phyloP scores from a whole-genome alignment of 2,888 invertebrate species.

The Folsomia candida region DNA sequence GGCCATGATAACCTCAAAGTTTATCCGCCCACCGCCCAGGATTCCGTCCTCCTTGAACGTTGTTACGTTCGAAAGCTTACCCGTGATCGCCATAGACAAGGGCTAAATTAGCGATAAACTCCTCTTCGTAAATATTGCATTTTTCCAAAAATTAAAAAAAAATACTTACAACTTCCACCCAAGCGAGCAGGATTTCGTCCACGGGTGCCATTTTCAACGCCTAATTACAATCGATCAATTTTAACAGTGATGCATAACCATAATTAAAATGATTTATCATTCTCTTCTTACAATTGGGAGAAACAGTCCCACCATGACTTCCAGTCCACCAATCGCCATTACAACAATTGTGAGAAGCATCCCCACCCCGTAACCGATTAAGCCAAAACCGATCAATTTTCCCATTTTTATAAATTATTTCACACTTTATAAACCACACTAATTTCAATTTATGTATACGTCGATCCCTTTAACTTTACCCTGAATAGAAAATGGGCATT shows the following conservation, averaged over 20 bases:
- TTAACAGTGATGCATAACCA: neutral
- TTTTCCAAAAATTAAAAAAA: neutral
- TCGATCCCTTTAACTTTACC: no score
- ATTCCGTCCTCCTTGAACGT: constrained; percentile 25
- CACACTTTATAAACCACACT: neutral
- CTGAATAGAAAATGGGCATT: no score
- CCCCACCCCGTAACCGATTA: constrained; percentile 25
- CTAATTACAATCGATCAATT: constrained; percentile 3
- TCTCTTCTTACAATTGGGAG: constrained; percentile 28
- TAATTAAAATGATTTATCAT: neutral
- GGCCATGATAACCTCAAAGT: constrained; percentile 26
- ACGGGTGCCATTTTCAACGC: constrained; percentile 27
- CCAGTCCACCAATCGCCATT: constrained; percentile 33
- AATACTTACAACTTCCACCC: constrained; percentile 33
- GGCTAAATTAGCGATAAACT: no score
- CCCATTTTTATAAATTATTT: constrained; percentile 28
- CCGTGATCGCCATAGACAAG: constrained; percentile 28
- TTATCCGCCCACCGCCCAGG: constrained; percentile 27
- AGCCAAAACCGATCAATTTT: constrained; percentile 20
- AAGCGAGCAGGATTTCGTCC: constrained; percentile 24
- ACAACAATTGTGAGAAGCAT: constrained; percentile 26
- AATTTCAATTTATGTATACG: no score
- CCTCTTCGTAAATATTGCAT: no score
- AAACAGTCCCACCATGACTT: constrained; percentile 27
- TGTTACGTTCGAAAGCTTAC: constrained; percentile 12